A percentile compares a stretch with the other conserved stretches of the same genome.
These are phyloP conservation scores for Itoplectis maculator DNA, from an alignment of 2,888 invertebrate genomes.

Conservation along the genomic window DNA sequence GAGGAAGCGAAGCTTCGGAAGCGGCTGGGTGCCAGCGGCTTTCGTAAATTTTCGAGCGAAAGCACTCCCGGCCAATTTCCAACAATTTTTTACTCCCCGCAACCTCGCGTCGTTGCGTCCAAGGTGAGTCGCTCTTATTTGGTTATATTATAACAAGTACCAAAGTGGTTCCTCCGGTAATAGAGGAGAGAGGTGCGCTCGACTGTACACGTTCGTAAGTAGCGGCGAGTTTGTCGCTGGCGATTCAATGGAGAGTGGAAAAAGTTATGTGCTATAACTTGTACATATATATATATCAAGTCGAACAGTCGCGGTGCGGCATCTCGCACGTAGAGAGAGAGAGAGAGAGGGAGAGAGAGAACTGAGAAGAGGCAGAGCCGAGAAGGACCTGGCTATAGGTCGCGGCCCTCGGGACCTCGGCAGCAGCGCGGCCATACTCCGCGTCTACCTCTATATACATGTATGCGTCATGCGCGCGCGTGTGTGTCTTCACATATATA, in stretches of 20 bases:
- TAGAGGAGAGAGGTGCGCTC: neutral
- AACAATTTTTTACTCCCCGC: slow-evolving; percentile 13
- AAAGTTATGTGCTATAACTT: neutral
- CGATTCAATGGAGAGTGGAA: slow-evolving; percentile 34
- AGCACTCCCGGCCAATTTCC: slow-evolving; percentile 46
- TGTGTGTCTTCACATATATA: neutral
- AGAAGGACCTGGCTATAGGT: slow-evolving; percentile 38
- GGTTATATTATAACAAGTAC: slow-evolving; percentile 46
- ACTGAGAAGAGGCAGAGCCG: slow-evolving; percentile 48
- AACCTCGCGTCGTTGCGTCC: slow-evolving; percentile 18
- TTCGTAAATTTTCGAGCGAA: slow-evolving; percentile 48
- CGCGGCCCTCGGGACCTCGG: slow-evolving; percentile 54
- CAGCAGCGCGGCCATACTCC: neutral
- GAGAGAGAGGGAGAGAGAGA: too few species aligned
- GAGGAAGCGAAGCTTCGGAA: neutral
- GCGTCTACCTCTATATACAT: too few species aligned
- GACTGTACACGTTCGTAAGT: neutral
- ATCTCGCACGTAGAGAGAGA: slow-evolving; percentile 45
- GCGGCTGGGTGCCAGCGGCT: slow-evolving; percentile 36
- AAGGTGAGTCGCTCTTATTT: slow-evolving; percentile 46
- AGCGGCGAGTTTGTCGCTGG: slow-evolving; percentile 26
- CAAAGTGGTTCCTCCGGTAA: slow-evolving; percentile 47
- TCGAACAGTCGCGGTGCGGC: neutral
- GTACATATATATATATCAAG: slow-evolving; percentile 19
- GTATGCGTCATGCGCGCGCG: too few species aligned